Evolutionary conservation across 2,113 vertebrate species (phyloP).

Genomic region (Cyanoramphus novaezelandiae): DNA sequence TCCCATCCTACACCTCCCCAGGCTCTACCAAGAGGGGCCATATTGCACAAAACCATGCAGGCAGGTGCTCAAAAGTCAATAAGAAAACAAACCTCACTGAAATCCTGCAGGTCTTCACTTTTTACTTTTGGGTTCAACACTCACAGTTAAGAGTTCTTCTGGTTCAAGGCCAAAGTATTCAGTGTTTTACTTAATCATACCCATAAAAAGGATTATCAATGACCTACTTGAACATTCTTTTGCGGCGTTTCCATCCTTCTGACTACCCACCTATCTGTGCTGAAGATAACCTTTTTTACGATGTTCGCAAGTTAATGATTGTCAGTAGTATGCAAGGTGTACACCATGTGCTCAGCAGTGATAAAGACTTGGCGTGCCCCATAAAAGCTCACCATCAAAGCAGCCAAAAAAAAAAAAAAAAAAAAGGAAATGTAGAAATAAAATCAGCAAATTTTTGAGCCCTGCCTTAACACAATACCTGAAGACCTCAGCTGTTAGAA

Average conservation of each 20-base stretch:
- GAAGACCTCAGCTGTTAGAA: neutral
- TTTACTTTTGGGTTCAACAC: neutral
- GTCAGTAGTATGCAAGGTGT: neutral
- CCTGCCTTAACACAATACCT: neutral
- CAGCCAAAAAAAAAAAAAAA: neutral
- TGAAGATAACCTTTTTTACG: neutral
- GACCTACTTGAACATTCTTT: neutral
- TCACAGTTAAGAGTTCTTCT: neutral
- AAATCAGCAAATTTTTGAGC: neutral
- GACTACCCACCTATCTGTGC: neutral
- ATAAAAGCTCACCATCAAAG: neutral
- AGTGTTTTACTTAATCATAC: neutral
- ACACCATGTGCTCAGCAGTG: neutral
- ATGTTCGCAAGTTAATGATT: slow-evolving; percentile 39
- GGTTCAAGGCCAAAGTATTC: slow-evolving; percentile 34
- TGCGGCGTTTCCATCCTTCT: neutral
- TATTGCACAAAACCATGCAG: neutral
- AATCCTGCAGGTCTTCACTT: neutral
- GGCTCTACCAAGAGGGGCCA: neutral
- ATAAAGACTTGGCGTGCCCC: neutral
- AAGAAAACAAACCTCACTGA: neutral
- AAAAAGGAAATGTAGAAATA: neutral
- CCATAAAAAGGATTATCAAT: slow-evolving; percentile 34
- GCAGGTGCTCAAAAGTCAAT: neutral
- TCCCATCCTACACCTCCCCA: neutral